phyloP scores from a whole-genome alignment of 1,140 invertebrate species.

The Theocolax elegans region DNA sequence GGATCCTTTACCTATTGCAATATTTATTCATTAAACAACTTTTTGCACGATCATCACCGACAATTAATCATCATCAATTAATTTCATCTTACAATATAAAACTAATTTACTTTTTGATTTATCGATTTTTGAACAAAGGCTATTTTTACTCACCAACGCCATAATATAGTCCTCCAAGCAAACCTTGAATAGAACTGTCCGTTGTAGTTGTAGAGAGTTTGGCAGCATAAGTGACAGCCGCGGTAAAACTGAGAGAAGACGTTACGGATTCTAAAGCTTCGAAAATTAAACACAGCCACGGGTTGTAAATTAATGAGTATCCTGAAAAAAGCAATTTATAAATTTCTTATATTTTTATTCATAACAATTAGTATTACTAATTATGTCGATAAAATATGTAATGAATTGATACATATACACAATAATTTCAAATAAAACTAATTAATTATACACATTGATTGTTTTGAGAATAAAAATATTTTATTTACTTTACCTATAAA shows the following conservation, averaged over 20 bases:
- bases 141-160: conserved; percentile 74
- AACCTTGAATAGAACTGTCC: conserved; percentile 83
- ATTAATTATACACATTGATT: too few relatives aligned
- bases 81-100: not conserved
- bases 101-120: conserved; percentile 1
- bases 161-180: conserved; percentile 84
- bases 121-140: too few relatives aligned
- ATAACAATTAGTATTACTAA: too few relatives aligned
- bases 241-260: conserved; percentile 84
- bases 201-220: conserved; percentile 82
- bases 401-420: too few relatives aligned
- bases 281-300: conserved; percentile 83
- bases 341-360: conserved; percentile 29
- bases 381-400: too few relatives aligned
- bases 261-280: conserved; percentile 87
- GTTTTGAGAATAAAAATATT: too few relatives aligned
- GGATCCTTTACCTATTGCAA: conserved; percentile 76
- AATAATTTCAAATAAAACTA: too few relatives aligned
- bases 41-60: too few relatives aligned
- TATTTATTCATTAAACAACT: too few relatives aligned
- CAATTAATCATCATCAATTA: too few relatives aligned
- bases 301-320: conserved; percentile 84
- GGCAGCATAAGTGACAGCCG: conserved; percentile 84
- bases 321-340: conserved; percentile 64
- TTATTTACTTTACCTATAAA: too few relatives aligned